These are phyloP conservation scores for Misgurnus anguillicaudatus DNA, from an alignment of 2,113 vertebrate species.

Conservation along the genomic window DNA sequence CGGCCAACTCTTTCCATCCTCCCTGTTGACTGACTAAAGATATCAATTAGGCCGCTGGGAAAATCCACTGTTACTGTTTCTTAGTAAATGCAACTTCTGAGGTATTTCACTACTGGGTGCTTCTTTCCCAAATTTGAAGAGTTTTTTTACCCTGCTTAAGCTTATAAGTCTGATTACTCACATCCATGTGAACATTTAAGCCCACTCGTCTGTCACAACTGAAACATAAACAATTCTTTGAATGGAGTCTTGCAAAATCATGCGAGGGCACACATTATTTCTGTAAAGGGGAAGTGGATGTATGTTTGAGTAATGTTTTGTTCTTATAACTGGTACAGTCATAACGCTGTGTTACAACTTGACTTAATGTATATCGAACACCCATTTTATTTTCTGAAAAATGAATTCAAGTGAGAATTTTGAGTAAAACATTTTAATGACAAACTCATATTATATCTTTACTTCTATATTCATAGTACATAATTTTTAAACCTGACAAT, in stretches of 20 bases:
- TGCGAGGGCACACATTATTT: neutral
- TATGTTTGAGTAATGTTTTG: neutral
- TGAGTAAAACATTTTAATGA: constrained; percentile 72
- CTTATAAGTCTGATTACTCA: neutral
- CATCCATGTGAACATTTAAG: neutral
- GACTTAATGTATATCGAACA: neutral
- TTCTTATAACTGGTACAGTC: neutral
- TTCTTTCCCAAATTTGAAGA: constrained; percentile 16
- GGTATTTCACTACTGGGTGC: constrained; percentile 46
- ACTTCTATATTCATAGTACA: constrained; percentile 81
- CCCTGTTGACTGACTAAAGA: constrained; percentile 55
- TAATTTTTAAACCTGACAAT: constrained; percentile 83
- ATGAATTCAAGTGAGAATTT: constrained; percentile 13
- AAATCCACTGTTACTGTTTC: constrained; percentile 56
- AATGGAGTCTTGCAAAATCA: no score
- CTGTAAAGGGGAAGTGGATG: neutral
- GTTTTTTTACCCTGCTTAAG: constrained; percentile 18
- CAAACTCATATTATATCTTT: constrained; percentile 73
- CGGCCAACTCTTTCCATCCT: constrained; percentile 60
- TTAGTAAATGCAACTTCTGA: constrained; percentile 50
- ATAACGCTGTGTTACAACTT: neutral
- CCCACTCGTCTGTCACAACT: neutral
- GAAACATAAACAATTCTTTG: neutral
- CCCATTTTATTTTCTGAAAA: neutral
- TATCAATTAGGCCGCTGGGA: constrained; percentile 61